phyloP scores from a whole-genome alignment of 2,888 invertebrate species.

The Heliconius sara region DNA sequence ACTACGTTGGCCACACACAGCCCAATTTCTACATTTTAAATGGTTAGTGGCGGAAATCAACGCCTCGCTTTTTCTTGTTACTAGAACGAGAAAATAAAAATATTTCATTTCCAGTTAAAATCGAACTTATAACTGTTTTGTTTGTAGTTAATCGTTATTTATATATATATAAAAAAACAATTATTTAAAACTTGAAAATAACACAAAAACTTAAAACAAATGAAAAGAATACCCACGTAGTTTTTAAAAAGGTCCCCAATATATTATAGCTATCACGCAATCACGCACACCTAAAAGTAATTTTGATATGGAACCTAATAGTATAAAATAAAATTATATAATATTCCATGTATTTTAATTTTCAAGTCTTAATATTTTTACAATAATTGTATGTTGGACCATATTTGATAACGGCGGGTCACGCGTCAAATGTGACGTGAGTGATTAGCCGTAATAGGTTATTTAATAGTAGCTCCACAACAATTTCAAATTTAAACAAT shows the following conservation, averaged over 20 bases:
- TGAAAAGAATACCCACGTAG: neutral
- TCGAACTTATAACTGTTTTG: neutral
- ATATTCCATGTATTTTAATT: conserved; percentile 10
- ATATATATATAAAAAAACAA: too few species aligned
- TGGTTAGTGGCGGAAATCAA: too few species aligned
- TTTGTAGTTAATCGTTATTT: neutral
- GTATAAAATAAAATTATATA: neutral
- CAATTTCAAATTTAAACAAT: too few species aligned
- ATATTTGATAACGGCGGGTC: conserved; percentile 25
- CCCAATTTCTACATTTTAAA: too few species aligned
- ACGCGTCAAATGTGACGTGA: conserved; percentile 24
- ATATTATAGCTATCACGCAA: conserved; percentile 10
- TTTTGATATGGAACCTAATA: neutral
- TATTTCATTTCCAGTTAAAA: neutral
- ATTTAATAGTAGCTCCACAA: neutral
- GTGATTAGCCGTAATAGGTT: conserved; percentile 2
- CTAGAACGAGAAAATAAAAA: neutral
- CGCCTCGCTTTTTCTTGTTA: too few species aligned
- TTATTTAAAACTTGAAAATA: neutral
- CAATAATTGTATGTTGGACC: conserved; percentile 15
- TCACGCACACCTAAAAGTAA: conserved; percentile 7
- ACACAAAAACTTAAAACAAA: neutral
- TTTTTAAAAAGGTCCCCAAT: neutral
- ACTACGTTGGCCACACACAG: too few species aligned
- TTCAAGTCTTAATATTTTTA: conserved; percentile 35